Evolutionary conservation across 2,113 vertebrate genomes (phyloP), one percentile per base, ranked within the genome.

Genomic region (Drymodes brunneopygia): DNA sequence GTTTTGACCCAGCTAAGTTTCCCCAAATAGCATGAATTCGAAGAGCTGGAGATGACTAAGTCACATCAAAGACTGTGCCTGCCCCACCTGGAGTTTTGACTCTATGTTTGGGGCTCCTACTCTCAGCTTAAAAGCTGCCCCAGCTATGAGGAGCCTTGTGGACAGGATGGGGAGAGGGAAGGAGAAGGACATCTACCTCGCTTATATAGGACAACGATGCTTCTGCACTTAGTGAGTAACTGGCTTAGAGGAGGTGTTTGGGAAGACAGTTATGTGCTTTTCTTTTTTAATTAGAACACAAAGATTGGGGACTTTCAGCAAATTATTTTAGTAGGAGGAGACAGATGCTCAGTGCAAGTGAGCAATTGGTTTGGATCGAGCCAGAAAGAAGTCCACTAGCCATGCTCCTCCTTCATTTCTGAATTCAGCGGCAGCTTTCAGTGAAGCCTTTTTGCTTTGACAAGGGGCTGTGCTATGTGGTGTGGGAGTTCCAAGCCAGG

Each of bases 171-270:
- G 23, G 40, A 77, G 40, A 64, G 31, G 24, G 6, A 80, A 53
- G 18, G 17, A 60, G 50, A 69, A 85, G 31, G 29, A 83, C 56
- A 72, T 33, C 36, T 50, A 81, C 36, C 15, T 2, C 6, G 67
- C 29, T 75, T 64, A 35, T 3, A 10, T 4, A 47, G 21, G 7
- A 67, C 44, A 62, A 79, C 0, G 0, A 14, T 58, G 20, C 51
- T 90, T 85, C 57, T 90, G 83, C 44, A 10, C 57, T 53, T 28
- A 24, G 31, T 44, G 56, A 70, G 36, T 74, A 50, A 75, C 17
- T 88, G 60, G 23, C 67, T 70, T 88, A 56, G 74, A 85, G 53
- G 69, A 81, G 17, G 56, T 44, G 60, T 73, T 94, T 71, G 70
- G 29, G 65, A 81, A 81, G 40, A 57, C 35, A 70, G 28, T 31